phyloP scores from a whole-genome alignment of 2,113 vertebrate genomes.

The Scophthalmus maximus region DNA sequence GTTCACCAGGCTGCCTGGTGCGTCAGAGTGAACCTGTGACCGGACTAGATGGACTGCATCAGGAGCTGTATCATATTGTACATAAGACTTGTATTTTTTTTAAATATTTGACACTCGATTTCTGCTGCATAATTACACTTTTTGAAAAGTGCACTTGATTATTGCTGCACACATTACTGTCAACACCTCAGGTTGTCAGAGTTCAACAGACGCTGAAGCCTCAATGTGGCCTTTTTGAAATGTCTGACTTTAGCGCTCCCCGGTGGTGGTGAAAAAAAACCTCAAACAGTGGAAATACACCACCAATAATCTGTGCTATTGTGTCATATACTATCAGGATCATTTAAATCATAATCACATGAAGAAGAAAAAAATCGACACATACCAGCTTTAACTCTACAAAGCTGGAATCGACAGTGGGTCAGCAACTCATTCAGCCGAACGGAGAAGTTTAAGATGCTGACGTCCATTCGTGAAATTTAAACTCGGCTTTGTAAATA shows the following conservation, averaged over 20 bases:
- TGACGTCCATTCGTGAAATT: neutral
- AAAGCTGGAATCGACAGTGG: neutral
- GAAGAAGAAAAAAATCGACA: neutral
- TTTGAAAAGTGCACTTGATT: neutral
- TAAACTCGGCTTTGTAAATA: constrained; percentile 27
- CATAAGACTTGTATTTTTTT: neutral
- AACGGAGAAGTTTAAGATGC: neutral
- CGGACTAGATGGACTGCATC: neutral
- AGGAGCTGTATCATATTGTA: neutral
- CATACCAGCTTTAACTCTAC: neutral
- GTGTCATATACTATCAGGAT: neutral
- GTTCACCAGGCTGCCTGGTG: neutral
- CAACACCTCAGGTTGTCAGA: neutral
- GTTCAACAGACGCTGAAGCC: neutral
- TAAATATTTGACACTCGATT: neutral
- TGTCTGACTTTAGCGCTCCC: neutral
- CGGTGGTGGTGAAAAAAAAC: neutral
- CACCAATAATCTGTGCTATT: neutral
- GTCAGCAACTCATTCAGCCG: neutral
- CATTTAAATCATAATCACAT: neutral
- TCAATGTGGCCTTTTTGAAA: neutral
- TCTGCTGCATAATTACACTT: constrained; percentile 6
- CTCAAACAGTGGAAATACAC: neutral
- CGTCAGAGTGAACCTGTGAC: constrained; percentile 7
- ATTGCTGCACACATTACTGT: constrained; percentile 1